Evolutionary conservation across 2,797 vertebrate genomes (phyloP).

Genomic region (Ciconia nigra): DNA sequence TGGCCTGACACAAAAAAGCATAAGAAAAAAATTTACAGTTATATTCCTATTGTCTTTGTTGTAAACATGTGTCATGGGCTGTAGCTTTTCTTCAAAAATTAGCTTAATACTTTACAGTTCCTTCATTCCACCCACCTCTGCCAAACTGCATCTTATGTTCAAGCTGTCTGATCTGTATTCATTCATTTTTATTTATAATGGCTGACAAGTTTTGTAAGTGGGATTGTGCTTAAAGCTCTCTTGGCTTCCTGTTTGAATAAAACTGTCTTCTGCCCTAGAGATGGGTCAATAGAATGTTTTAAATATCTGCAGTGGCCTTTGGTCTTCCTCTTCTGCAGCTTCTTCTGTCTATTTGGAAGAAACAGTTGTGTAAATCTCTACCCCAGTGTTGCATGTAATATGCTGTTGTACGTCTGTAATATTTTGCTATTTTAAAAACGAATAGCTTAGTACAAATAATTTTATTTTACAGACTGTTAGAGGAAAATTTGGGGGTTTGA

Average conservation of each 20-base stretch:
- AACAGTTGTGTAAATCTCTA: background rate
- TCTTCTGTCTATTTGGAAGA: background rate
- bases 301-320: background rate
- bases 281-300: background rate
- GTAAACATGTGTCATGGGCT: background rate
- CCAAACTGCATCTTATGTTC: background rate
- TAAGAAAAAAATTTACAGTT: background rate
- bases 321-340: background rate
- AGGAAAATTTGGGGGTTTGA: background rate
- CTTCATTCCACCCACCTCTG: background rate
- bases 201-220: background rate
- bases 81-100: background rate
- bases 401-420: background rate
- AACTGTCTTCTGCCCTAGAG: background rate
- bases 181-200: background rate
- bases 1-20: background rate
- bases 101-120: background rate
- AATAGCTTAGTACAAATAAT: background rate
- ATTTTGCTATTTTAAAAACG: background rate
- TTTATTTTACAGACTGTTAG: background rate
- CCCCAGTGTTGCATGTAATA: background rate
- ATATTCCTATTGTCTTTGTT: background rate
- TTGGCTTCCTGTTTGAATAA: background rate
- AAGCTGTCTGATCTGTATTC: background rate
- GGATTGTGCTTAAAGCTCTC: background rate